A percentile compares a stretch with the other conserved stretches of the same genome.
Evolutionary conservation across 2,888 invertebrate genomes (phyloP).

Genomic region (Crocallis elinguaria): DNA sequence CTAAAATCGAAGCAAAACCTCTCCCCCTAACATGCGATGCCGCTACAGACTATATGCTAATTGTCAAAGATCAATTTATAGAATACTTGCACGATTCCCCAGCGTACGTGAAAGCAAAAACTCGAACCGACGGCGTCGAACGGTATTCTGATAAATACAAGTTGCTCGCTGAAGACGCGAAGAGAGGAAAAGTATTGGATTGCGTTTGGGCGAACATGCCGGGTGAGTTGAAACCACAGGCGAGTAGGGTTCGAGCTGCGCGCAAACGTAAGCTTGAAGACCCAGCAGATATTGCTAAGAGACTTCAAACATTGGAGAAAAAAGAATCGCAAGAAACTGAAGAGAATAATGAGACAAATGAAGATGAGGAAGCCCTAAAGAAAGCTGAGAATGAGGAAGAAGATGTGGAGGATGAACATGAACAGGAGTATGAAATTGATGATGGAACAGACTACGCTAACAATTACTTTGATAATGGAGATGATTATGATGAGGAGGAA

Average conservation of each 20-base stretch:
- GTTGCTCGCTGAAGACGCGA: constrained; percentile 74
- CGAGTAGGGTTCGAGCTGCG: constrained; percentile 58
- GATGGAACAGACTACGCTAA: constrained; percentile 95
- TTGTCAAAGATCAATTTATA: constrained; percentile 89
- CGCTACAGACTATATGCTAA: constrained; percentile 88
- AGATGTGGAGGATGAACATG: constrained; percentile 86
- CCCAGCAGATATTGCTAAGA: constrained; percentile 66
- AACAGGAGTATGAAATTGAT: constrained; percentile 94
- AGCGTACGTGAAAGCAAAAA: constrained; percentile 82
- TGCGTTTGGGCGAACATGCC: constrained; percentile 87
- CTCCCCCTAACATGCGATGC: constrained; percentile 79
- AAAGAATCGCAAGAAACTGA: constrained; percentile 84
- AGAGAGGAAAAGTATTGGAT: constrained; percentile 73
- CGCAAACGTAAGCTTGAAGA: constrained; percentile 73
- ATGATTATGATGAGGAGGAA: constrained; percentile 94
- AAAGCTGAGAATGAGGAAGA: constrained; percentile 85
- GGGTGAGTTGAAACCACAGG: constrained; percentile 85
- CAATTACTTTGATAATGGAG: constrained; percentile 95
- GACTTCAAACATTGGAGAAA: constrained; percentile 88
- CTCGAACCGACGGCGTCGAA: constrained; percentile 78
- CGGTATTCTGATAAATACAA: constrained; percentile 86
- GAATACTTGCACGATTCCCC: constrained; percentile 89
- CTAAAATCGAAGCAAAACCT: constrained; percentile 85
- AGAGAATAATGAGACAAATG: constrained; percentile 76
- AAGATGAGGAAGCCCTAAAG: constrained; percentile 72